Evolutionary conservation across 2,113 vertebrate species (phyloP), one percentile per base, ranked within the genome.

Genomic region (Rhynchomys soricoides): DNA sequence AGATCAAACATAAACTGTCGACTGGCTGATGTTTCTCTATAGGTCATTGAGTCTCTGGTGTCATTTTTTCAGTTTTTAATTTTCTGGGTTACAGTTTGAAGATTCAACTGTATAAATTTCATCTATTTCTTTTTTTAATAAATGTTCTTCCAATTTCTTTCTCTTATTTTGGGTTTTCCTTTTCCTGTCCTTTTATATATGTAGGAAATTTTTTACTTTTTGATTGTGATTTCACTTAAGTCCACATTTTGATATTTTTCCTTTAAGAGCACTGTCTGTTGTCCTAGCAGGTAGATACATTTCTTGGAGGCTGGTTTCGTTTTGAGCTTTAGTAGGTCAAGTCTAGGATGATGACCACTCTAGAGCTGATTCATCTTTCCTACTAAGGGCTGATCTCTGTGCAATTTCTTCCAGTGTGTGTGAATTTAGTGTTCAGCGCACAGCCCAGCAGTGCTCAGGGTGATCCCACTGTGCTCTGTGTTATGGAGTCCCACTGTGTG

Each of bases 1-100:
- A 86, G 68, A 59, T 75, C 91, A 90, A 73, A 82, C 4, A 73
- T 77, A 92, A 96, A 68, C 74, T 91, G 11, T 50, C 24, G 40
- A 59, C 57, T 86, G 55, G 24, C 75, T 52, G 34, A 87, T 87
- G 70, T 59, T 59, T 26, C 31, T 70, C 31, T 77, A 83, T 6
- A 57, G 21, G 62, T 90, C 55, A 10, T 43, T 34, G 48, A 68
- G 29, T 66, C 15, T 86, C 64, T 75, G 57, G 24, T 57, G 8
- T 92, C 50, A 73, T 71, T 59, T 86, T 73, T 43, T 6, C 50
- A 40, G 5, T 87, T 4, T 89, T 91, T 95, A 55, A 88, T 82
- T 90, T 37, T 81, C 16, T 57, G 10, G 64, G 52, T 83, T 85
- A 89, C 7, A 70, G 22, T n/a, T 90, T 68, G 62, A 40, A 71